Conservation (phyloP, 2,797 vertebrate species). For the Mormyrops attenuatus region DNA sequence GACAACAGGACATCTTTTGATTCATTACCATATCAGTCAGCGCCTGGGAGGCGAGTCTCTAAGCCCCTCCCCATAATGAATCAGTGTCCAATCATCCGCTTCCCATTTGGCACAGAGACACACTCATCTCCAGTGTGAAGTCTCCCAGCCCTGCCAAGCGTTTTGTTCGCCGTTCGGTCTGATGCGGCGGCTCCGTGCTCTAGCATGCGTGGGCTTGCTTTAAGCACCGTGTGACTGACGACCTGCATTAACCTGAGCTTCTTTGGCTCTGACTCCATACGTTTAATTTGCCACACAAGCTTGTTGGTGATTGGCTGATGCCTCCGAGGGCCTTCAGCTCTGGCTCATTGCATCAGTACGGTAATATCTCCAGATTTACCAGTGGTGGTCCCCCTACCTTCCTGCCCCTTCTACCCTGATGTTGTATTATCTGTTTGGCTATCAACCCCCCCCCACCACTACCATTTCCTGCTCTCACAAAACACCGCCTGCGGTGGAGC, state of each 20-base stretch:
- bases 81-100: not conserved
- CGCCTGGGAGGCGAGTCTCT: not conserved
- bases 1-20: not conserved
- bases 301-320: not conserved
- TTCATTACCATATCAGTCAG: not conserved
- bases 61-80: not conserved
- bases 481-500: not conserved
- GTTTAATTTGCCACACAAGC: not conserved
- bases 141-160: too few relatives aligned
- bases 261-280: not conserved
- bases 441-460: not conserved
- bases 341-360: not conserved
- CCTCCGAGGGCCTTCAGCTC: not conserved
- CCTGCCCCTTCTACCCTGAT: not conserved
- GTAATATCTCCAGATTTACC: constrained; percentile 5
- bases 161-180: not conserved
- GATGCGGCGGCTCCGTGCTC: not conserved
- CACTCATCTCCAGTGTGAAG: not conserved
- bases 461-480: not conserved
- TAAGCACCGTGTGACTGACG: not conserved
- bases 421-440: not conserved
- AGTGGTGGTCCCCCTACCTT: not conserved
- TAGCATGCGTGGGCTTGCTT: not conserved
- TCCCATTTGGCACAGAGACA: not conserved
- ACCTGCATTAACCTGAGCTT: not conserved